A percentile compares a stretch with the other conserved stretches of the same genome.
These are phyloP conservation scores for Casuarius casuarius DNA, from an alignment of 2,113 vertebrate species.

Conservation along the genomic window DNA sequence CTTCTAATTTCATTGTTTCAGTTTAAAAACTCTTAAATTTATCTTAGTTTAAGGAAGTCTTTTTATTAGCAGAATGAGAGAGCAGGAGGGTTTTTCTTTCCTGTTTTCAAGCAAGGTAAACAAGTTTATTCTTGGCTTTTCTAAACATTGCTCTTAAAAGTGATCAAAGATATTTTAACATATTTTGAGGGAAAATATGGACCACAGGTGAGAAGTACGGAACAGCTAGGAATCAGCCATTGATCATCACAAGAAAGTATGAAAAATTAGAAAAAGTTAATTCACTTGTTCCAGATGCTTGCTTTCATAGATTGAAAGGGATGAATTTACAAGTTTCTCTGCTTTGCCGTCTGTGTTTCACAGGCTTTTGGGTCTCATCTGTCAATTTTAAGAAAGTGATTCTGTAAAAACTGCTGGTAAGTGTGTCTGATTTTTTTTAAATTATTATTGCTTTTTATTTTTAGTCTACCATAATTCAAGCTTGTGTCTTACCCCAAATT, in stretches of 20 bases:
- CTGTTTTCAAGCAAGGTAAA: background rate
- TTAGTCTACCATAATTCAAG: background rate
- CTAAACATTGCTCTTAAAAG: background rate
- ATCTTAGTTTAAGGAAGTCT: background rate
- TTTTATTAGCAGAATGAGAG: background rate
- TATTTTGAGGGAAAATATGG: background rate
- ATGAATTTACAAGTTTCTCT: background rate
- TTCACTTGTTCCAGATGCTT: background rate
- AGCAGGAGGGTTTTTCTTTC: background rate
- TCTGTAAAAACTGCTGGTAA: background rate
- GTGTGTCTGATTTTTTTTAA: background rate
- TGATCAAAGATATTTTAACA: background rate
- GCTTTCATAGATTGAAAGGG: background rate
- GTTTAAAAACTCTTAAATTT: background rate
- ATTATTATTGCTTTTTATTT: background rate
- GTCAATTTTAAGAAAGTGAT: background rate
- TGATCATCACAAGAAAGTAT: background rate
- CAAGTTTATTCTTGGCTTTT: background rate
- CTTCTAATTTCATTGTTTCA: background rate
- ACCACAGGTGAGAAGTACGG: background rate
- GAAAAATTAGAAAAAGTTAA: background rate
- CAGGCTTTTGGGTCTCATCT: background rate
- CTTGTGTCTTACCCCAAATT: background rate
- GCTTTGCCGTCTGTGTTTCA: background rate
- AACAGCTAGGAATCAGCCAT: background rate